Evolutionary conservation across 1,140 invertebrate genomes (phyloP).

Genomic region (Lepidurus packardi): DNA sequence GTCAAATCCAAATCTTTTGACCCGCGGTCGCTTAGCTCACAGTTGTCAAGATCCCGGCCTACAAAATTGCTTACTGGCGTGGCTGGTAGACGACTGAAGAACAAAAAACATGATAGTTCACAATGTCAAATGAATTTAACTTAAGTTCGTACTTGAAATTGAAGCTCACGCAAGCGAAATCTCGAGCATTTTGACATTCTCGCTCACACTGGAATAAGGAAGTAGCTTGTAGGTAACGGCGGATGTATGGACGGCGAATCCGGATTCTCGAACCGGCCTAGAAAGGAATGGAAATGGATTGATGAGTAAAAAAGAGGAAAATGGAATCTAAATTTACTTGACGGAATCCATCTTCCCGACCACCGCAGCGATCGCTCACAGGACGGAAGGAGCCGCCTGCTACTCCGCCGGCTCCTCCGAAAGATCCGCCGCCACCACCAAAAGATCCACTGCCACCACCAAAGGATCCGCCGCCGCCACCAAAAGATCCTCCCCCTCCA

Average conservation of each 20-base stretch:
- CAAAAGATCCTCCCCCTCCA: slow-evolving; percentile 31
- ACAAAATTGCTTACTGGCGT: slow-evolving; percentile 37
- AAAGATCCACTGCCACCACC: slow-evolving; percentile 29
- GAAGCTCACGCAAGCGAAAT: slow-evolving; percentile 81
- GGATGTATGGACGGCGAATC: slow-evolving; percentile 69
- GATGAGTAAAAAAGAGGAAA: background rate
- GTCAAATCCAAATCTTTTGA: slow-evolving; percentile 73
- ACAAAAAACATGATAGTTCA: slow-evolving; percentile 38
- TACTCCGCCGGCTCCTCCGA: slow-evolving; percentile 31
- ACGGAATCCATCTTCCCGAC: slow-evolving; percentile 33
- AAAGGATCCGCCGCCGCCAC: slow-evolving; percentile 23
- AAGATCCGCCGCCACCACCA: slow-evolving; percentile 33
- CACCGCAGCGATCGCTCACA: slow-evolving; percentile 31
- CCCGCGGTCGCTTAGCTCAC: slow-evolving; percentile 79
- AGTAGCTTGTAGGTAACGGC: slow-evolving; percentile 63
- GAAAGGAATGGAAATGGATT: background rate
- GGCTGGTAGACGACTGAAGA: slow-evolving; percentile 27
- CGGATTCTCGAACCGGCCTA: slow-evolving; percentile 62
- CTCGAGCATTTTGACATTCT: slow-evolving; percentile 71
- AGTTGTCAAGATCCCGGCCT: slow-evolving; percentile 70
- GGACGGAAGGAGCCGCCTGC: slow-evolving; percentile 11
- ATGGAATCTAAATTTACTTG: background rate
- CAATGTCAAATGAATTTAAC: background rate
- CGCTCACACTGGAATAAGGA: slow-evolving; percentile 69
- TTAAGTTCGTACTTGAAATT: slow-evolving; percentile 61